These are phyloP conservation scores for Odobenus rosmarus DNA, from an alignment of 2,113 vertebrate genomes.

Conservation along the genomic window DNA sequence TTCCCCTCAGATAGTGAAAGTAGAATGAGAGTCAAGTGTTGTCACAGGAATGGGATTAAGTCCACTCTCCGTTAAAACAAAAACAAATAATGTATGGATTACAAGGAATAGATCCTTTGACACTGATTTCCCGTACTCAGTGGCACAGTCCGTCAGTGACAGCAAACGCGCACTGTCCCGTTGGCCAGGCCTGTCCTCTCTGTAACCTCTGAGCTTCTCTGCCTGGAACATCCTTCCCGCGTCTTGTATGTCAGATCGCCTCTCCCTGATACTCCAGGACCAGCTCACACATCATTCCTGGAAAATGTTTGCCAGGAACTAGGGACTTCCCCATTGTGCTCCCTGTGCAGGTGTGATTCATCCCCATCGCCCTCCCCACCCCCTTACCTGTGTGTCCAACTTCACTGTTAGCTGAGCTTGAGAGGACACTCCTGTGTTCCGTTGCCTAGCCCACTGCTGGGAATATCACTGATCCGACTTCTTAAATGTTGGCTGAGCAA, in stretches of 20 bases:
- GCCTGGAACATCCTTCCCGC: accelerated
- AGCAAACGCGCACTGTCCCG: accelerated
- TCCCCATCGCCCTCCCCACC: accelerated
- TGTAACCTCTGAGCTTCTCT: neutral
- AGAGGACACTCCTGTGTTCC: neutral
- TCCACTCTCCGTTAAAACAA: neutral
- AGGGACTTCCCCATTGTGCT: neutral
- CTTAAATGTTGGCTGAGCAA: neutral
- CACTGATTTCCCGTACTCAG: accelerated
- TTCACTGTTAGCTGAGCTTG: accelerated
- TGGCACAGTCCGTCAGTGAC: accelerated
- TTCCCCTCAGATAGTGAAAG: neutral
- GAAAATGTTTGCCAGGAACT: accelerated
- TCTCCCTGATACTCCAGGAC: neutral
- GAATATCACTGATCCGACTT: neutral
- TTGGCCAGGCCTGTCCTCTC: neutral
- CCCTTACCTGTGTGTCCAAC: accelerated
- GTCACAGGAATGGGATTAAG: neutral
- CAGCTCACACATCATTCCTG: neutral
- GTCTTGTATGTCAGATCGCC: accelerated
- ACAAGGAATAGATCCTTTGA: accelerated
- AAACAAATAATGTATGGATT: accelerated
- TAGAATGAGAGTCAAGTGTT: no score
- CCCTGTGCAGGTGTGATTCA: accelerated
- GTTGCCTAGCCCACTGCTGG: neutral